phyloP scores from a whole-genome alignment of 2,113 vertebrate species.

The Ailuropoda melanoleuca region DNA sequence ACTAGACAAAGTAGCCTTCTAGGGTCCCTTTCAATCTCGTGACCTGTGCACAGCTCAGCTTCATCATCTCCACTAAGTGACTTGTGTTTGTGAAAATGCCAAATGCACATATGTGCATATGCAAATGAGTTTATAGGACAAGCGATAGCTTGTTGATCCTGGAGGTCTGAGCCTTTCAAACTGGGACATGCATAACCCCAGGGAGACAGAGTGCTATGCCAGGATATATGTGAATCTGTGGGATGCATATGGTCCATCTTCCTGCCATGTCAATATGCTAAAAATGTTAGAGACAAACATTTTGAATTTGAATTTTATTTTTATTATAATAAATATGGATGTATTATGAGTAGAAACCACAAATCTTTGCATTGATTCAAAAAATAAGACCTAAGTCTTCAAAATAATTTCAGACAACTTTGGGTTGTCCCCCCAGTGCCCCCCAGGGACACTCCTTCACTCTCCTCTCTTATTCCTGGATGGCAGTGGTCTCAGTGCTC shows the following conservation, averaged over 20 bases:
- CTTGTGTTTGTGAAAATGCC: neutral
- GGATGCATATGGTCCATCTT: neutral
- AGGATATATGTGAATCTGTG: neutral
- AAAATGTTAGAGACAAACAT: neutral
- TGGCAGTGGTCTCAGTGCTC: neutral
- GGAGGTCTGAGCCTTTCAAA: neutral
- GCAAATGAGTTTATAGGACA: neutral
- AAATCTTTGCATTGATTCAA: neutral
- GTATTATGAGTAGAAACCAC: neutral
- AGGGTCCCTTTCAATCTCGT: neutral
- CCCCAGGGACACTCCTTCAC: neutral
- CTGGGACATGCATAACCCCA: neutral
- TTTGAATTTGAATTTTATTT: neutral
- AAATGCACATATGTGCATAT: neutral
- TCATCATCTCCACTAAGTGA: neutral
- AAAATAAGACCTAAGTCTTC: neutral
- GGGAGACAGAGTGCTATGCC: neutral
- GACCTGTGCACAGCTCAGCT: neutral
- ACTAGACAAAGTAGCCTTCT: neutral
- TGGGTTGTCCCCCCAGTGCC: neutral
- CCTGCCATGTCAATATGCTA: neutral
- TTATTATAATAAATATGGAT: neutral
- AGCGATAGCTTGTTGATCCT: conserved; percentile 26
- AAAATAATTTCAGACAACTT: neutral
- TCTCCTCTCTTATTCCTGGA: neutral